These are phyloP conservation scores for Bacillus rossius DNA, from an alignment of 1,140 invertebrate genomes.

Conservation along the genomic window DNA sequence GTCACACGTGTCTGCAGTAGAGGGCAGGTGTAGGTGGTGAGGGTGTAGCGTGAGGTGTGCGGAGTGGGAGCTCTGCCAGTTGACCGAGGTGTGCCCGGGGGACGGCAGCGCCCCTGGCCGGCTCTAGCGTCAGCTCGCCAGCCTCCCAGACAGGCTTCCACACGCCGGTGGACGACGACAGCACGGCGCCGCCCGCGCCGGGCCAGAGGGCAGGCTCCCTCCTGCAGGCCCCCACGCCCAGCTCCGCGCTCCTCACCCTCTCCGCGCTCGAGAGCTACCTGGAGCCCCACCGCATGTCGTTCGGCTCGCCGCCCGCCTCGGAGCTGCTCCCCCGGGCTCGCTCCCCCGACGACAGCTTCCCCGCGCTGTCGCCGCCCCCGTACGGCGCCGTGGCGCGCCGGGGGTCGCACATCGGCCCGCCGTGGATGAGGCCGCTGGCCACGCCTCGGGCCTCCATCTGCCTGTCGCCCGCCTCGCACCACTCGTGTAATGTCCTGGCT, in stretches of 20 bases:
- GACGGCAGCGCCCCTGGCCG: constrained; percentile 48
- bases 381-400: constrained; percentile 43
- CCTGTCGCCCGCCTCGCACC: constrained; percentile 65
- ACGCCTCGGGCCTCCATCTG: constrained; percentile 61
- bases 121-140: constrained; percentile 55
- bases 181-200: constrained; percentile 42
- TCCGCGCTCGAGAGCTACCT: constrained; percentile 75
- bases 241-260: constrained; percentile 74
- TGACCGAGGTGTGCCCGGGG: too few relatives aligned
- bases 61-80: too few relatives aligned
- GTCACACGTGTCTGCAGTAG: too few relatives aligned
- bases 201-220: constrained; percentile 45
- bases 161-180: constrained; percentile 46
- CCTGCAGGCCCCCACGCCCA: constrained; percentile 67
- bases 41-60: too few relatives aligned
- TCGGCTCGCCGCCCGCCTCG: constrained; percentile 67
- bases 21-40: too few relatives aligned
- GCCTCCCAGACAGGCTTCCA: constrained; percentile 57
- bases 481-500: constrained; percentile 62
- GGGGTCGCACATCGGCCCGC: constrained; percentile 45
- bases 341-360: constrained; percentile 68
- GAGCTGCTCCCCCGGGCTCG: constrained; percentile 42
- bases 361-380: constrained; percentile 76
- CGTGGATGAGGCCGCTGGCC: constrained; percentile 47
- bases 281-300: constrained; percentile 70